phyloP scores from a whole-genome alignment of 2,797 vertebrate species.

The Enteromius radiatus region DNA sequence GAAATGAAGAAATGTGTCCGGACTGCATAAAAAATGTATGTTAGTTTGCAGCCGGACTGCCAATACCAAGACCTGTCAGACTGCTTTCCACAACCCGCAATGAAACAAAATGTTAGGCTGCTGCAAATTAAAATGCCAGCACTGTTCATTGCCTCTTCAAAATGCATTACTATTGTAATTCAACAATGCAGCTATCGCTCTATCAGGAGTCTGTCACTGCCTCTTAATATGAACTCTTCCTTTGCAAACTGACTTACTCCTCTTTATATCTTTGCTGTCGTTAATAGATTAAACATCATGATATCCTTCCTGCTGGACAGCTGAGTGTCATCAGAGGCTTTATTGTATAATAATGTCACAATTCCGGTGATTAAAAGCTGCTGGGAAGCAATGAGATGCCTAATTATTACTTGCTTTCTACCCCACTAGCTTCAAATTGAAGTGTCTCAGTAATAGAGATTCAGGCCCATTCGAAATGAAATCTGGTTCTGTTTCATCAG shows the following conservation, averaged over 20 bases:
- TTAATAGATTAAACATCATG: constrained; percentile 43
- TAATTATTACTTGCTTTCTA: constrained; percentile 45
- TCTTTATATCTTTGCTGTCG: constrained; percentile 53
- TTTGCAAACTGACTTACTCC: constrained; percentile 41
- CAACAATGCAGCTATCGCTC: constrained; percentile 20
- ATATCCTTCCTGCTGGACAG: constrained; percentile 43
- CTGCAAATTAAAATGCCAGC: constrained; percentile 34
- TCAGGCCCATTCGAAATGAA: background rate
- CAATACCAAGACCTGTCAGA: constrained; percentile 18
- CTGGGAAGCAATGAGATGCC: constrained; percentile 39
- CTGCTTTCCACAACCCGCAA: constrained; percentile 1
- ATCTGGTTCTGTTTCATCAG: constrained; percentile 30
- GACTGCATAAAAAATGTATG: background rate
- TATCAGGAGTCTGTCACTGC: constrained; percentile 27
- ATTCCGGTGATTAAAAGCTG: constrained; percentile 61
- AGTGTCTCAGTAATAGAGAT: constrained; percentile 1
- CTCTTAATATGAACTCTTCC: constrained; percentile 6
- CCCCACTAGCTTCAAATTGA: background rate
- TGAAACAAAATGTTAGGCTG: constrained; percentile 25
- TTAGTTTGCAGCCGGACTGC: background rate
- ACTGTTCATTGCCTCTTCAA: constrained; percentile 35
- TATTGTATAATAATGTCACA: constrained; percentile 34
- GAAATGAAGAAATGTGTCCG: background rate
- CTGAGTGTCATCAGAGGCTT: constrained; percentile 37
- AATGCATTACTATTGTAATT: constrained; percentile 51